Base-by-base conservation (phyloP, 2,797 vertebrate species). In the Microctenopoma stevenorrisi region DNA sequence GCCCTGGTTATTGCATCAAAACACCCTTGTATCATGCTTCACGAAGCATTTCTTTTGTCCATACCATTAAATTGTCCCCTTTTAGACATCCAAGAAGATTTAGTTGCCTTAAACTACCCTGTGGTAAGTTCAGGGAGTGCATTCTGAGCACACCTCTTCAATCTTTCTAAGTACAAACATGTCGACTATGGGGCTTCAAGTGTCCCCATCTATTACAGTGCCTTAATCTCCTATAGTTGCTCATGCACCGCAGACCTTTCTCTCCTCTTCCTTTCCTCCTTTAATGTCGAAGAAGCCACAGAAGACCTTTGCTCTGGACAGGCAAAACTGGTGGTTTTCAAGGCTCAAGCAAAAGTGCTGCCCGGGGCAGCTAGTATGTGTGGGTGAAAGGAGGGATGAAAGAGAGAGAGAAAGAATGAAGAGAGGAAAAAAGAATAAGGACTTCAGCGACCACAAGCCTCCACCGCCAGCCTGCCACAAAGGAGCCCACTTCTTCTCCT, bases 381-480 rank as follows among this genome's bases (percentile, higher is more conserved):
- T 48, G 65, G 35, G 43, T 84, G 71, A 71, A 81, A 38, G 63
- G 80, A 81, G 80, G 84, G 79, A 88, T 79, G 76, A 91, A 87
- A 90, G 76, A 91, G 88, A 90, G 76, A 91, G 88, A 90, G 75
- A 81, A 82, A 82, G 80, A 86, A 81, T 43, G 69, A 56, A 70
- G 83, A 64, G 78, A 72, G 78, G 78, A 48, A 82, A 72, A 68
- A 83, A 79, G 78, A 68, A 76, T 79, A 84, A 79, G 86, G 69
- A 73, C 69, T 75, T 72, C 64, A 68, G 73, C 43, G 13, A 88
- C 91, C 90, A 72, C 86, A 89, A 78, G 78, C 81, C 82, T 71
- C 88, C 82, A 83, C 82, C 83, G 81, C 81, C 82, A 81, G 80
- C 47, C 78, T 13, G 64, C 86, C 84, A 84, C 87, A 92, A 92